Evolutionary conservation across 1,140 invertebrate species (phyloP).

Genomic region (Papilio aristodemus): DNA sequence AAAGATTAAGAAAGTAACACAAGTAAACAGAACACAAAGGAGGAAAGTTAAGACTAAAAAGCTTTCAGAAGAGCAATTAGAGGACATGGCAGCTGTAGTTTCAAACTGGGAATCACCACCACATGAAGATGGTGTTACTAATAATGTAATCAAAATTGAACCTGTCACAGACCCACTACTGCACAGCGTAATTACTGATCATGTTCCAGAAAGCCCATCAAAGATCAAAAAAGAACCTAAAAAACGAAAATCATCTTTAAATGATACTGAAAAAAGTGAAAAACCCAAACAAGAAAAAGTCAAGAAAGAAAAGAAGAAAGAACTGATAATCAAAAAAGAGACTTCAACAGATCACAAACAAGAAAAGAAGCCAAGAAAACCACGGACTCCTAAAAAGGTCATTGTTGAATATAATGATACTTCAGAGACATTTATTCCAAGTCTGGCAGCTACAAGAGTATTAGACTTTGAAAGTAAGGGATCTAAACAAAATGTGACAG

Average conservation of each 20-base stretch:
- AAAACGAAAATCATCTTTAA: conserved; percentile 56
- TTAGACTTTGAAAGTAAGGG: conserved; percentile 7
- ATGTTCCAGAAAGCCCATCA: background rate
- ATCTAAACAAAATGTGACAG: conserved; percentile 12
- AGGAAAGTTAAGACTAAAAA: conserved; percentile 63
- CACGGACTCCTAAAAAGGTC: conserved; percentile 55
- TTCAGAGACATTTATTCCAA: conserved; percentile 51
- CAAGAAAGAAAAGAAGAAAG: conserved; percentile 51
- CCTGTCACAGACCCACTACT: conserved; percentile 30
- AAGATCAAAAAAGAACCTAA: conserved; percentile 55
- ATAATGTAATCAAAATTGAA: conserved; percentile 31
- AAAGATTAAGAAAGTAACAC: conserved; percentile 38
- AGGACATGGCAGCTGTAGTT: conserved; percentile 62
- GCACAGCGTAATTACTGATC: background rate
- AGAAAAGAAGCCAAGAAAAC: conserved; percentile 63
- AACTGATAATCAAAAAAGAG: conserved; percentile 47
- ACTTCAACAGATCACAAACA: conserved; percentile 40
- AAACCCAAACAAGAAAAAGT: conserved; percentile 59
- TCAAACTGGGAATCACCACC: conserved; percentile 68
- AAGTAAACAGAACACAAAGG: conserved; percentile 37
- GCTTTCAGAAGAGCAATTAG: conserved; percentile 57
- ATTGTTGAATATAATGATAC: conserved; percentile 63
- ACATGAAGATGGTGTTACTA: conserved; percentile 44
- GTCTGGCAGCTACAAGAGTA: conserved; percentile 10
- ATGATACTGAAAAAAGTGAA: conserved; percentile 51